Evolutionary conservation across 2,888 invertebrate genomes (phyloP), one percentile per base, ranked within the genome.

Genomic region (Clistopyga incitator): DNA sequence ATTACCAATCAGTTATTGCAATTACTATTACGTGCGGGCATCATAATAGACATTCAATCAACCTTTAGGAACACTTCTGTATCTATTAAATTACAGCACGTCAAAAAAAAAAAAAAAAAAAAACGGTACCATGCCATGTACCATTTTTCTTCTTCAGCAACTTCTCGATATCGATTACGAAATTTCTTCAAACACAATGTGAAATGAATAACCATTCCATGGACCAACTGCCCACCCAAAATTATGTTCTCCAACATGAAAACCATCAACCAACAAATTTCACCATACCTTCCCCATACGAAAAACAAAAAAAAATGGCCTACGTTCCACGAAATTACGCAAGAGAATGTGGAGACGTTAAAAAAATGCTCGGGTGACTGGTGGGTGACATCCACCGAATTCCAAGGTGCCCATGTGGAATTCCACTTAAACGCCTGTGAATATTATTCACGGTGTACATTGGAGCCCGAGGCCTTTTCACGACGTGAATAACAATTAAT

Each of bases 1-100:
- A 76, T 83, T 79, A 83, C 79, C 54, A 83, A 83, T 83, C 76
- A 42, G 29, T 79, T 71, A 79, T 79, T 76, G 71, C 76, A 71
- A 72, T 72, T 79, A 71, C 65, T 65, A 83, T 79, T 83, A 79
- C 82, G 79, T 83, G 65, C 71, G 38, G 54, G 20, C 15, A 76
- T 72, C 65, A 47, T 65, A 61, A 76, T 68, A 50, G 56, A 70
- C 38, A 75, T 82, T 59, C 71, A 56, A 78, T 71, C 52, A 38
- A 61, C 25, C 25, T 10, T 10, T 34, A 42, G 56, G 20, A 71
- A 56, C 23, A 47, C 45, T 59, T 47, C 59, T 45, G 45, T 72
- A 67, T 56, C 20, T 13, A 11, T 34, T 18, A 54, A 54, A 67
- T 42, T 64, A 45, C 10, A 38, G 38, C 34, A 10, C 1, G 29